phyloP scores from a whole-genome alignment of 2,113 vertebrate genomes.

The Xenotilapia caudafasciata region DNA sequence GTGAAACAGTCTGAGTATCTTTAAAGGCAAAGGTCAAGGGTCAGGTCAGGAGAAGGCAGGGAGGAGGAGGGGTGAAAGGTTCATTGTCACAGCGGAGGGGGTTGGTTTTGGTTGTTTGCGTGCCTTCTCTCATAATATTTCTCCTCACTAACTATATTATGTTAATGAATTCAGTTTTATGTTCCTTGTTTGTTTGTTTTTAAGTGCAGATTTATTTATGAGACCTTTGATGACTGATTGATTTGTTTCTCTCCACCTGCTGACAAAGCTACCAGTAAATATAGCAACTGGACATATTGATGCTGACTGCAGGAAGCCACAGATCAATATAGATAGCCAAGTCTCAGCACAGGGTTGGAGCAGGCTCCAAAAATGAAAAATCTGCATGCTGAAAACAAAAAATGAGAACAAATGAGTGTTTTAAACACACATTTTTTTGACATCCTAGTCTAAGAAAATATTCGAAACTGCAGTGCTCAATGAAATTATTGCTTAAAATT shows the following conservation, averaged over 20 bases:
- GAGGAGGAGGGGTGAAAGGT: background rate
- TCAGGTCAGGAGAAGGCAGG: constrained; percentile 12
- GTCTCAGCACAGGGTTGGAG: background rate
- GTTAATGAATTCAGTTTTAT: background rate
- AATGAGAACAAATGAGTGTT: background rate
- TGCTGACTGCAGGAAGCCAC: background rate
- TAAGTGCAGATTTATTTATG: background rate
- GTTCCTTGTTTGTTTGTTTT: background rate
- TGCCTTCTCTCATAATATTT: background rate
- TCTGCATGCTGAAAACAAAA: background rate
- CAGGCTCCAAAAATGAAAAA: background rate
- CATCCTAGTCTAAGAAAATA: background rate
- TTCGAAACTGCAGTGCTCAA: background rate
- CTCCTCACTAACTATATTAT: background rate
- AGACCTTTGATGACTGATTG: background rate
- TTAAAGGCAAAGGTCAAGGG: constrained; percentile 18
- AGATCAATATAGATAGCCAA: background rate
- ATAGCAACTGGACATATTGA: background rate
- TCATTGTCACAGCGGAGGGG: background rate
- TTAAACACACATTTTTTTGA: background rate
- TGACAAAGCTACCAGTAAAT: background rate
- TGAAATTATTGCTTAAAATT: background rate
- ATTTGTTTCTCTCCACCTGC: background rate
- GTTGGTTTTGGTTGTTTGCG: background rate
- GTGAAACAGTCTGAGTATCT: constrained; percentile 14